phyloP scores from a whole-genome alignment of 2,797 vertebrate species.

The Ceyx erithaca region DNA sequence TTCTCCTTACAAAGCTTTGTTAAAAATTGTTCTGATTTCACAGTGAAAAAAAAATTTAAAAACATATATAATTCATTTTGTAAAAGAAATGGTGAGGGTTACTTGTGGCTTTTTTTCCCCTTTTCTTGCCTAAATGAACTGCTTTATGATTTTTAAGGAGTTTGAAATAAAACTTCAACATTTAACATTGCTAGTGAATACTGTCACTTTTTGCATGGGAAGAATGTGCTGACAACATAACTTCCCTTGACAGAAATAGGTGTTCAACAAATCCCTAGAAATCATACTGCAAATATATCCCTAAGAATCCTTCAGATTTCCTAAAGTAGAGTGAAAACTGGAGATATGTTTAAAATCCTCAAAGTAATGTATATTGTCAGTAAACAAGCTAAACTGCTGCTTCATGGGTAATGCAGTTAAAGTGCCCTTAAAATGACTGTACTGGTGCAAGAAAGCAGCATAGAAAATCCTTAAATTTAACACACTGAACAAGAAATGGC shows the following conservation, averaged over 20 bases:
- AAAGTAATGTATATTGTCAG: slow-evolving; percentile 37
- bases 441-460: neutral
- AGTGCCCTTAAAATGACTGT: neutral
- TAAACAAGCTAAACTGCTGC: slow-evolving; percentile 8
- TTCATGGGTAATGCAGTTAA: neutral
- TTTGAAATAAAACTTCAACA: neutral
- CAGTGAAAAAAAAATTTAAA: neutral
- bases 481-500: neutral
- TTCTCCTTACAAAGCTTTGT: neutral
- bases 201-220: neutral
- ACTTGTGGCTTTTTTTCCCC: too few species aligned
- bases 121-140: neutral
- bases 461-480: neutral
- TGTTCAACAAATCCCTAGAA: slow-evolving; percentile 5
- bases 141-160: neutral
- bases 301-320: neutral
- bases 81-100: neutral
- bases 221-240: neutral
- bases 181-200: neutral
- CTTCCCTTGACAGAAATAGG: neutral
- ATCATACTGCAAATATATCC: slow-evolving; percentile 1
- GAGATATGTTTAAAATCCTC: neutral
- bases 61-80: neutral
- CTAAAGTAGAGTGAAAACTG: neutral
- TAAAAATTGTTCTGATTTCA: neutral